phyloP scores from a whole-genome alignment of 2,888 invertebrate species.

The Strigamia crassipes region DNA sequence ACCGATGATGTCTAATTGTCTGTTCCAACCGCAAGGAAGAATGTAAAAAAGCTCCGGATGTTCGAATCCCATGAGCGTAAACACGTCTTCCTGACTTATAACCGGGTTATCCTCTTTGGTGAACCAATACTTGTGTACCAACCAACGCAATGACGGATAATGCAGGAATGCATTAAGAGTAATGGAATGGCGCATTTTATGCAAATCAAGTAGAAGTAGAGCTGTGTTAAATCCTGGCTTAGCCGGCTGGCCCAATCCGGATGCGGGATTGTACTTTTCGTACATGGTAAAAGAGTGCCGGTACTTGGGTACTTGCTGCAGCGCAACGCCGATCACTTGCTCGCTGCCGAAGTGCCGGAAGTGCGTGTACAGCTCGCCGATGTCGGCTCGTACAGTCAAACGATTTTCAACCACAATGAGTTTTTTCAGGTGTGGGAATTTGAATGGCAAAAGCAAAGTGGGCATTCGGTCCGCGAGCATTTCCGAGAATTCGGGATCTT shows the following conservation, averaged over 20 bases:
- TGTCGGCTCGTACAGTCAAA: constrained; percentile 66
- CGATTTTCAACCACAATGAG: constrained; percentile 48
- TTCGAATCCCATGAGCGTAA: constrained; percentile 72
- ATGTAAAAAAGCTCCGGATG: constrained; percentile 72
- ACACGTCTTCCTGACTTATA: constrained; percentile 82
- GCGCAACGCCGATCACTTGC: constrained; percentile 72
- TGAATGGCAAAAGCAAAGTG: constrained; percentile 49
- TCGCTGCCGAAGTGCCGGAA: constrained; percentile 69
- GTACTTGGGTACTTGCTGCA: constrained; percentile 78
- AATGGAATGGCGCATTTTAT: constrained; percentile 68
- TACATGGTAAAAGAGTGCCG: constrained; percentile 73
- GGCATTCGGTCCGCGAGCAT: constrained; percentile 49
- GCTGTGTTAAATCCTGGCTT: constrained; percentile 81
- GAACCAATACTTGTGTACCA: constrained; percentile 59
- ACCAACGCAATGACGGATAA: constrained; percentile 53
- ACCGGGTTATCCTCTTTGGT: constrained; percentile 64
- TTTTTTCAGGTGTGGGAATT: constrained; percentile 48
- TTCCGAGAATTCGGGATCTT: constrained; percentile 47
- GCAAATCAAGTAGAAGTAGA: constrained; percentile 72
- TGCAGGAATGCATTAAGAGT: constrained; percentile 65
- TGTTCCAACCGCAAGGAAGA: constrained; percentile 78
- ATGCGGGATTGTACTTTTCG: constrained; percentile 67
- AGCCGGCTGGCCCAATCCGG: constrained; percentile 66
- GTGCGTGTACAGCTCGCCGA: constrained; percentile 68
- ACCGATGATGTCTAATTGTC: constrained; percentile 65